Percentiles rank a stretch among this genome's conserved stretches.
phyloP scores from a whole-genome alignment of 2,888 invertebrate genomes.

The Gymnoscelis rufifasciata region DNA sequence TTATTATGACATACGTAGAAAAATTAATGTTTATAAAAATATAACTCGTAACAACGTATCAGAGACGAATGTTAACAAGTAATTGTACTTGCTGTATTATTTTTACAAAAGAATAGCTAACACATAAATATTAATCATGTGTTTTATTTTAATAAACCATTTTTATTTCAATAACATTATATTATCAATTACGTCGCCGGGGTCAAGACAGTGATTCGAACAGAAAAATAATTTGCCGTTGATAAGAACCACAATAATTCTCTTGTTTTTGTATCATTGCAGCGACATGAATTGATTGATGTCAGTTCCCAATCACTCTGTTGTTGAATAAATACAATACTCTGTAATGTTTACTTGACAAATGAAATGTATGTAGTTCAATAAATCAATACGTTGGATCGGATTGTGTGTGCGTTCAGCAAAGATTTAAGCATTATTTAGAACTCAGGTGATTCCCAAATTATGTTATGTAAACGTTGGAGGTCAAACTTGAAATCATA shows the following conservation, averaged over 20 bases:
- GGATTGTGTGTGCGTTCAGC: too few species aligned
- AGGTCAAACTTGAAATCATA: too few species aligned
- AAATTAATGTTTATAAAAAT: too few species aligned
- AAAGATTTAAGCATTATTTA: too few species aligned
- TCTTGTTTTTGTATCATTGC: slow-evolving; percentile 45
- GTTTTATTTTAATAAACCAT: slow-evolving; percentile 10
- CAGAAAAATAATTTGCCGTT: slow-evolving; percentile 74
- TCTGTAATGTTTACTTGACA: slow-evolving; percentile 3
- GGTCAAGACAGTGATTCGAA: slow-evolving; percentile 57
- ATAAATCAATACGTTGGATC: neutral
- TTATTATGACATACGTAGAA: too few species aligned
- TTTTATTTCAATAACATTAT: slow-evolving; percentile 26
- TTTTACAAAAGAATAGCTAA: neutral
- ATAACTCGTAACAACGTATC: too few species aligned
- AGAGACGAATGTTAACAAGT: too few species aligned
- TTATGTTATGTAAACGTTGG: too few species aligned
- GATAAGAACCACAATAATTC: slow-evolving; percentile 54
- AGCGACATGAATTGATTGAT: slow-evolving; percentile 32
- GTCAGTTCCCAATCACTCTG: slow-evolving; percentile 14
- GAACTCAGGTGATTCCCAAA: too few species aligned
- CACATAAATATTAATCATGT: neutral
- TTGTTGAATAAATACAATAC: slow-evolving; percentile 15
- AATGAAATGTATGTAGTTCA: neutral
- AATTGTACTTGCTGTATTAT: too few species aligned
- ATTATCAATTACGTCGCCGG: slow-evolving; percentile 48